phyloP scores from a whole-genome alignment of 2,113 vertebrate genomes.

The Amazona vittata region DNA sequence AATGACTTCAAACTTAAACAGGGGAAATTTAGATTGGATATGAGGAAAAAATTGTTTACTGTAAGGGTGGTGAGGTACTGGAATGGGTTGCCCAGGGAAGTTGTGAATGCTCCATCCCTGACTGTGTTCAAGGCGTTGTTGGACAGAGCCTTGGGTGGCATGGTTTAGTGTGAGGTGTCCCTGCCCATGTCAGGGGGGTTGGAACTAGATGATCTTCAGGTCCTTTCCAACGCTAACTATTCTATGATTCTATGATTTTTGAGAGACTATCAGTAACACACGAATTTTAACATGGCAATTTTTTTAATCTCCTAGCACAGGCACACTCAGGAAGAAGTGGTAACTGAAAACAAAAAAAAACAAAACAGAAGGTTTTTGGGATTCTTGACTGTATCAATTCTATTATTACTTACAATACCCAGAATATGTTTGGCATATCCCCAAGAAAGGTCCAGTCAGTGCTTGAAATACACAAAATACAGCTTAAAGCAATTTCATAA shows the following conservation, averaged over 20 bases:
- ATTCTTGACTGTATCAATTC: background rate
- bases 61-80: no score
- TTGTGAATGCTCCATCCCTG: no score
- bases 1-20: no score
- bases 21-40: no score
- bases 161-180: no score
- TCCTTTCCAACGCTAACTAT: no score
- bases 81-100: no score
- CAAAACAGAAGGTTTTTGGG: background rate
- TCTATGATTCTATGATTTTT: background rate
- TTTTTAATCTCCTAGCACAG: background rate
- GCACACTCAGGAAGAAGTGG: background rate
- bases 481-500: background rate
- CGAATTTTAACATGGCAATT: background rate
- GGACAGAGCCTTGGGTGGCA: no score
- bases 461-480: background rate
- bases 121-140: no score
- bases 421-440: background rate
- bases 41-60: no score
- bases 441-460: background rate
- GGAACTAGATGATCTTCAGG: no score
- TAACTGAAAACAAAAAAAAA: background rate
- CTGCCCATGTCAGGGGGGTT: no score
- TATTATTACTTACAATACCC: background rate
- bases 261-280: background rate